Evolutionary conservation across 2,113 vertebrate species (phyloP).

Genomic region (Echinops telfairi): DNA sequence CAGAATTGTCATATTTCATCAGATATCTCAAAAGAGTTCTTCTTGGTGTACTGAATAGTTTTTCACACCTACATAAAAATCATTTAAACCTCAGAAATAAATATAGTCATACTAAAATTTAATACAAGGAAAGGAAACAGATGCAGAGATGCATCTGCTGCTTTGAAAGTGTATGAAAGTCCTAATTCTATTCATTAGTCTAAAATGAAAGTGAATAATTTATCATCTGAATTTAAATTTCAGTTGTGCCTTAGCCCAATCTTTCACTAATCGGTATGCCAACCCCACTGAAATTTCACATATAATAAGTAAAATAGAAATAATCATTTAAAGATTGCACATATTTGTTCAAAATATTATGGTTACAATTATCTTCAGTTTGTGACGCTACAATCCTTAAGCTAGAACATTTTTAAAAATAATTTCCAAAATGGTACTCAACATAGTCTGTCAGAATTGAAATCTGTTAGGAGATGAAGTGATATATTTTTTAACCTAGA

Average conservation of each 20-base stretch:
- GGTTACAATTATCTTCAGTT: background rate
- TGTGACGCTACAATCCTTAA: background rate
- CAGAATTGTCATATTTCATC: slow-evolving; percentile 71
- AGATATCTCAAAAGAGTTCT: slow-evolving; percentile 81
- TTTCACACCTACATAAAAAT: slow-evolving; percentile 69
- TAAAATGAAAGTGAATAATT: slow-evolving; percentile 58
- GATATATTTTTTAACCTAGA: background rate
- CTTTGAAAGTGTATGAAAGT: slow-evolving; percentile 31
- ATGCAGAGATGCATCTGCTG: slow-evolving; percentile 54
- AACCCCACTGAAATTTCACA: background rate
- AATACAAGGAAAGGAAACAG: slow-evolving; percentile 74
- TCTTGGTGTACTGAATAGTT: slow-evolving; percentile 67
- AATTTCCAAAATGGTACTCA: background rate
- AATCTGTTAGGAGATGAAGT: background rate
- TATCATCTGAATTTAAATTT: slow-evolving; percentile 52
- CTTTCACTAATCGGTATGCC: background rate
- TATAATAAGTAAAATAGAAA: background rate
- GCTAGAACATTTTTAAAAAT: background rate
- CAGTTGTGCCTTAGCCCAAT: background rate
- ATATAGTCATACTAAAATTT: slow-evolving; percentile 54
- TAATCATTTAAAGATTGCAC: background rate
- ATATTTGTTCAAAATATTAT: background rate
- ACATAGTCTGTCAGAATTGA: background rate
- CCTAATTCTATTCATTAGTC: slow-evolving; percentile 63
- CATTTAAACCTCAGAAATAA: slow-evolving; percentile 76